Percentiles rank a stretch among this genome's conserved stretches.
These are phyloP conservation scores for Zoanthus sansibaricus DNA, from an alignment of 92 coral and sea anemone genomes.

Conservation along the genomic window DNA sequence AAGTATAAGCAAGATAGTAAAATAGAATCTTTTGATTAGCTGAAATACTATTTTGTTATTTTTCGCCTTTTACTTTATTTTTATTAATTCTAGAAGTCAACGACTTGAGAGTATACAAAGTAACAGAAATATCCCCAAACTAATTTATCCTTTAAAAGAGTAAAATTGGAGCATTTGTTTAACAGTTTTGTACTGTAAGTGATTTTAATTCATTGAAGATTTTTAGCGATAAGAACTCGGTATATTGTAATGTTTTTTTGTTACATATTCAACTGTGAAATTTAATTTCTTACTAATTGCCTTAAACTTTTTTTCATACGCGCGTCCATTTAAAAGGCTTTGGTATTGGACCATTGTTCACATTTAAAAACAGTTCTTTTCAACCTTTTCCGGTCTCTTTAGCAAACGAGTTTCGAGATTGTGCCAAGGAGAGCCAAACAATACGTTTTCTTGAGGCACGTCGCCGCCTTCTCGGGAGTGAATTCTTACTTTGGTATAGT, in stretches of 20 bases:
- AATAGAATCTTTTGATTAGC: neutral
- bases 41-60: too few relatives aligned
- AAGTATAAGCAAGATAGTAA: neutral
- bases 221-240: neutral
- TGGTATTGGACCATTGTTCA: conserved; percentile 30
- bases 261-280: conserved; percentile 16
- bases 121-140: neutral
- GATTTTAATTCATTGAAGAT: neutral
- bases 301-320: conserved; percentile 7
- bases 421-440: conserved; percentile 2
- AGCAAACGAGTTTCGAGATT: conserved; percentile 33
- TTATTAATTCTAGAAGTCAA: neutral
- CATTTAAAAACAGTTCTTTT: conserved; percentile 34
- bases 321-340: conserved; percentile 37
- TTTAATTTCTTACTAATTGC: conserved; percentile 34
- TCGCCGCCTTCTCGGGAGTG: conserved; percentile 3
- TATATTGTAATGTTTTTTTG: neutral
- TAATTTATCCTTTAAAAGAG: neutral
- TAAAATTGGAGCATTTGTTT: neutral
- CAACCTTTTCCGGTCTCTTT: conserved; percentile 49
- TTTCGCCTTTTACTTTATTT: neutral
- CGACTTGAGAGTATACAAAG: neutral
- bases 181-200: neutral
- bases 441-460: neutral
- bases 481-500: neutral